Percentiles rank a stretch among this genome's conserved stretches.
phyloP scores from a whole-genome alignment of 2,888 invertebrate species.

The Melieria picta region DNA sequence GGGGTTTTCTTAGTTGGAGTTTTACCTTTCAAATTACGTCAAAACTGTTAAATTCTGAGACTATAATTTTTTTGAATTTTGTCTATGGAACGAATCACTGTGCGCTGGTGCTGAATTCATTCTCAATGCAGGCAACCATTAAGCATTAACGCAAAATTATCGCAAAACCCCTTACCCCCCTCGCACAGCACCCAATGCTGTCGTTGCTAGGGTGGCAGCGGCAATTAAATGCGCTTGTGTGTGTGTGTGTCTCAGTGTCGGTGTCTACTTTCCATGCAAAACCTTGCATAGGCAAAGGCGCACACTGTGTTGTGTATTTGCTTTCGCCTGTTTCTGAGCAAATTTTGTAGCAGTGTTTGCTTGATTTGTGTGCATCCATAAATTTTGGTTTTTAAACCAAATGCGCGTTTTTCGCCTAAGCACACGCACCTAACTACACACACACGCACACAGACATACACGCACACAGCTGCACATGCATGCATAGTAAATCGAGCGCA shows the following conservation, averaged over 20 bases:
- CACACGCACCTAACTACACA: constrained; percentile 19
- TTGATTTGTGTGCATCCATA: constrained; percentile 26
- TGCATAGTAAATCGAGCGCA: not conserved
- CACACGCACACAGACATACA: not conserved
- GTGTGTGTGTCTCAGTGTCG: not conserved
- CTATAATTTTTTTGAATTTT: too few relatives aligned
- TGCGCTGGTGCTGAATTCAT: too few relatives aligned
- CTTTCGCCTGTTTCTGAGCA: not conserved
- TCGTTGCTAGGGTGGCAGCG: too few relatives aligned
- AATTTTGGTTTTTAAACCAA: constrained; percentile 22
- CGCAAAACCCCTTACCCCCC: too few relatives aligned
- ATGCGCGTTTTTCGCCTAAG: not conserved
- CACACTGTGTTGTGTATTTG: not conserved
- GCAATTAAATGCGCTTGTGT: not conserved
- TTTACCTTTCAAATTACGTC: too few relatives aligned
- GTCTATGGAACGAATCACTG: too few relatives aligned
- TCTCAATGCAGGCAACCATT: too few relatives aligned
- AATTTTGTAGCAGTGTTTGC: constrained; percentile 18
- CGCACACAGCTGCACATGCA: constrained; percentile 10
- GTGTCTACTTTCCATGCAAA: not conserved
- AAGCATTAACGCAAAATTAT: too few relatives aligned
- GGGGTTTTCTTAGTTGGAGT: too few relatives aligned
- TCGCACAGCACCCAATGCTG: too few relatives aligned
- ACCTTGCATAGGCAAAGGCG: not conserved
- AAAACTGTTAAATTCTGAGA: too few relatives aligned